Evolutionary conservation across 2,888 invertebrate genomes (phyloP).

Genomic region (Polydrusus pterygomalis): DNA sequence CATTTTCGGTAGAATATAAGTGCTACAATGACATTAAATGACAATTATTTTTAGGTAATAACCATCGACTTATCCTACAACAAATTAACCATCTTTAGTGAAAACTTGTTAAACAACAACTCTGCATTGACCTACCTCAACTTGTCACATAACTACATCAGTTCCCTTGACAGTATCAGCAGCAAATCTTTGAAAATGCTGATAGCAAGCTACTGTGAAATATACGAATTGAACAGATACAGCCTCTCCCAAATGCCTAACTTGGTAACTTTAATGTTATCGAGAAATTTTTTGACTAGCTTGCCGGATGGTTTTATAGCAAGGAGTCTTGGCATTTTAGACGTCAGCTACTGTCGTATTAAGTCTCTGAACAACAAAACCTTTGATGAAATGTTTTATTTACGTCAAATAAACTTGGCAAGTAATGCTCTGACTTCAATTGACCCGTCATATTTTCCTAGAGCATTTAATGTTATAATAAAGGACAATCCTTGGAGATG

Average conservation of each 20-base stretch:
- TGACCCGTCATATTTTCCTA: slow-evolving; percentile 76
- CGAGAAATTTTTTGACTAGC: slow-evolving; percentile 78
- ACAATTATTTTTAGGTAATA: slow-evolving; percentile 34
- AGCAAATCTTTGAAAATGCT: slow-evolving; percentile 76
- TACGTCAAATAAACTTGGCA: slow-evolving; percentile 78
- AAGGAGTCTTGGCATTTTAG: slow-evolving; percentile 76
- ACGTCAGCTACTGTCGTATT: slow-evolving; percentile 78
- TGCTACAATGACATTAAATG: no score
- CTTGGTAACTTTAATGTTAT: slow-evolving; percentile 78
- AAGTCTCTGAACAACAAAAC: slow-evolving; percentile 77
- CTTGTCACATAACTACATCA: slow-evolving; percentile 80
- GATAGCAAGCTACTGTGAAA: slow-evolving; percentile 81
- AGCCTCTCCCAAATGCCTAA: slow-evolving; percentile 77
- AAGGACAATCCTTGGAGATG: slow-evolving; percentile 87
- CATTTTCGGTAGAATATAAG: no score
- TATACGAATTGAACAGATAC: slow-evolving; percentile 75
- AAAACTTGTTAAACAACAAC: slow-evolving; percentile 77
- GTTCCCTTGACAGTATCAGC: slow-evolving; percentile 75
- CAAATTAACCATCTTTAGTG: slow-evolving; percentile 77
- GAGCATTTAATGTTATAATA: slow-evolving; percentile 77
- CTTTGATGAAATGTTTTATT: slow-evolving; percentile 77
- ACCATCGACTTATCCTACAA: slow-evolving; percentile 82
- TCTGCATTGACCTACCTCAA: slow-evolving; percentile 77
- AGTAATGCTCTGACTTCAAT: slow-evolving; percentile 83
- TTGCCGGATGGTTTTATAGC: slow-evolving; percentile 79